Base-by-base conservation (phyloP, 1,140 invertebrate species). In the Notospermus geniculatus region DNA sequence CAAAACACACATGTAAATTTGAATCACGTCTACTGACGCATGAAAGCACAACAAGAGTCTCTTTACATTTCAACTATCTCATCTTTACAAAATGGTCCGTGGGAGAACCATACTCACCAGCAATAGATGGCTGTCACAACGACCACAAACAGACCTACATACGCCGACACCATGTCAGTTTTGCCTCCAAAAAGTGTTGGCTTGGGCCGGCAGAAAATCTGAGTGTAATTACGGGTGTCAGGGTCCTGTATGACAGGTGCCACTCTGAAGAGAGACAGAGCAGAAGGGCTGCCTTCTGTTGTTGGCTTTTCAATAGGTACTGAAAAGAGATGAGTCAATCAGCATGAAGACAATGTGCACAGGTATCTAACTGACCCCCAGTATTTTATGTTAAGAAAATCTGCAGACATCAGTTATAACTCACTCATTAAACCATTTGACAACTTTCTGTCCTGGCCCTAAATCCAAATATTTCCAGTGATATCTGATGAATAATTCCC, bases 61-160 rank as follows among this genome's bases (percentile, higher is more conserved):
- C n/a, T n/a, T n/a, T n/a, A n/a, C n/a, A n/a, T n/a, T n/a, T n/a
- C n/a, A n/a, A n/a, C n/a, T n/a, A n/a, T n/a, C n/a, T n/a, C n/a
- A n/a, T n/a, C n/a, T n/a, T n/a, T n/a, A n/a, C n/a, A n/a, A n/a
- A n/a, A n/a, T n/a, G n/a, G n/a, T n/a, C n/a, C 27, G n/a, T 23
- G 36, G 59, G 45, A 36, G 54, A 9, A 17, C 19, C 19, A 36
- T 13, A 62, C 69, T 65, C 62, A 83, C 82, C 79, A 82, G 55
- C 93, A 95, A 82, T 97, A 98, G 17, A 99, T 83, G 25, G 98
- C 91, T 83, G 94, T 97, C 64, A 89, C 85, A 74, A 95, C 90
- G 91, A 94, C 98, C 66, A 99, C 91, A 9, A 93, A 80, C 50
- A 98, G 83, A 22, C 94, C 93, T 66, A 97, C 89, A 67, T 81